phyloP scores from a whole-genome alignment of 2,113 vertebrate genomes.

The Perognathus longimembris region DNA sequence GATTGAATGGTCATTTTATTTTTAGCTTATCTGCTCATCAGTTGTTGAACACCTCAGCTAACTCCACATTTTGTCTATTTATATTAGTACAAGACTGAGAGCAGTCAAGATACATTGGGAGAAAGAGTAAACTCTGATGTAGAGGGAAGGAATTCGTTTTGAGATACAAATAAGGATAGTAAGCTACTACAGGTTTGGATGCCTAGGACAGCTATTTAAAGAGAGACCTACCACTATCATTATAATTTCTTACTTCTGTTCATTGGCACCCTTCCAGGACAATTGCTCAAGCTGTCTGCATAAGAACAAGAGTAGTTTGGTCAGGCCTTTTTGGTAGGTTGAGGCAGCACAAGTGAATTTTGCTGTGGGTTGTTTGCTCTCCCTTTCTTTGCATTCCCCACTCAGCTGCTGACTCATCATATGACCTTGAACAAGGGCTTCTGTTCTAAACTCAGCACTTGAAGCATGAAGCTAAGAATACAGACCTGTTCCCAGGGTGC shows the following conservation, averaged over 20 bases:
- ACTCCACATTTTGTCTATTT: too few species aligned
- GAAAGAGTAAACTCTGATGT: conserved; percentile 12
- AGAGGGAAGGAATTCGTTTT: conserved; percentile 47
- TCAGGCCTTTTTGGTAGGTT: conserved; percentile 27
- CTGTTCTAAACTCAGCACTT: conserved; percentile 75
- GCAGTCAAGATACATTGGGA: conserved; percentile 3
- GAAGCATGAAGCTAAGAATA: conserved; percentile 75
- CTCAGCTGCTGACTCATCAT: conserved; percentile 71
- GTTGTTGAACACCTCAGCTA: too few species aligned
- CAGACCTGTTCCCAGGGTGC: not conserved
- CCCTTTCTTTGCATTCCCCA: conserved; percentile 24
- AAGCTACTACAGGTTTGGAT: not conserved
- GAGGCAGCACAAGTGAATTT: conserved; percentile 37
- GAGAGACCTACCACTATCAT: not conserved
- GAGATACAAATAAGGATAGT: conserved; percentile 39
- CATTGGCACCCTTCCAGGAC: conserved; percentile 32
- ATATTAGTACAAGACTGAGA: conserved; percentile 24
- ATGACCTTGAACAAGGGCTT: conserved; percentile 74
- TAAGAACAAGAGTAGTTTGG: conserved; percentile 15
- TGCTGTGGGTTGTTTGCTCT: conserved; percentile 50
- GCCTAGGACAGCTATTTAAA: conserved; percentile 41
- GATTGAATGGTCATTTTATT: too few species aligned
- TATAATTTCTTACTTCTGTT: conserved; percentile 1
- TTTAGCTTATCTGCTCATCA: too few species aligned
- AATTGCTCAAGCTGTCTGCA: conserved; percentile 40